Conservation (phyloP, 2,888 invertebrate genomes). For the Eupithecia tripunctaria region DNA sequence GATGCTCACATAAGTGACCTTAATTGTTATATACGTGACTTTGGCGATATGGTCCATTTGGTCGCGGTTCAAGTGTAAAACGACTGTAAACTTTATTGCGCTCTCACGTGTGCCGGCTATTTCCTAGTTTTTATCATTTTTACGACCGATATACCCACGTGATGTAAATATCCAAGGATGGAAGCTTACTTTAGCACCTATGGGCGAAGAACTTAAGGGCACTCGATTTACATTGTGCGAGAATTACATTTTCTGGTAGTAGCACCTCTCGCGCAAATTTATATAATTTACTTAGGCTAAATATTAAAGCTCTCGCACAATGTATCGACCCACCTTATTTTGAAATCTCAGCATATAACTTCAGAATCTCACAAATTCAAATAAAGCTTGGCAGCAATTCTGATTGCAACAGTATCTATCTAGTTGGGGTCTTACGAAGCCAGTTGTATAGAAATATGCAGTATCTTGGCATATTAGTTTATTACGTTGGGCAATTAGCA, state of each 20-base stretch:
- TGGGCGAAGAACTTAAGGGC: not conserved
- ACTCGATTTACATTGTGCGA: not conserved
- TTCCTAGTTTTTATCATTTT: constrained; percentile 15
- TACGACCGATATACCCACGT: not conserved
- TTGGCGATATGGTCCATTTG: constrained; percentile 57
- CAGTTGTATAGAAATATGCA: constrained; percentile 42
- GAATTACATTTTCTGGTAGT: not conserved
- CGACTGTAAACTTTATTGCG: constrained; percentile 34
- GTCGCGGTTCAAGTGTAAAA: constrained; percentile 43
- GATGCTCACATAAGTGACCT: constrained; percentile 66
- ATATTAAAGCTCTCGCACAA: not conserved
- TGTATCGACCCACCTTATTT: not conserved
- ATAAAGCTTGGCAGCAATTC: not conserved
- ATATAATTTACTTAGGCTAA: not conserved
- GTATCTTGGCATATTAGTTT: constrained; percentile 10
- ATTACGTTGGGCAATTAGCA: constrained; percentile 11
- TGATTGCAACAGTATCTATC: not conserved
- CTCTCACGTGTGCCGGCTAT: constrained; percentile 20
- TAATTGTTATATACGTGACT: constrained; percentile 70
- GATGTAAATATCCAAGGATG: not conserved
- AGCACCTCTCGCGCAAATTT: no score
- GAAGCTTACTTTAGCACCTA: not conserved
- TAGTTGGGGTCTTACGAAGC: constrained; percentile 40
- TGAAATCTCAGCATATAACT: not conserved
- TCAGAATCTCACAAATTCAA: not conserved